These are phyloP conservation scores for Drosophila meridiana DNA, from an alignment of 2,888 invertebrate genomes.

Conservation along the genomic window DNA sequence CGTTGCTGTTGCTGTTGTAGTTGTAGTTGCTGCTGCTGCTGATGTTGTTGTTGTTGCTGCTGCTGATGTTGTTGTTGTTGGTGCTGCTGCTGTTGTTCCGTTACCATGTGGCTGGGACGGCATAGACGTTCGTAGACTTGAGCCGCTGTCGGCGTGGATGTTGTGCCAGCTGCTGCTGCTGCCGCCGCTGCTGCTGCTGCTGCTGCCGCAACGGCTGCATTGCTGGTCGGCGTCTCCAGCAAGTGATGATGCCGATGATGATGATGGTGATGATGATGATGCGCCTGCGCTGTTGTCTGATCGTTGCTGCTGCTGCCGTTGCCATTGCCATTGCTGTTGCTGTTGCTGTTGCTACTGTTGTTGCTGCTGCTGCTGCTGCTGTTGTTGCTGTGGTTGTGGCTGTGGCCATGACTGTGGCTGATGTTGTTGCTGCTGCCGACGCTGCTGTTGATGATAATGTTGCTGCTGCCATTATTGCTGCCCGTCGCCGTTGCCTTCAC, in stretches of 20 bases:
- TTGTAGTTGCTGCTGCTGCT: conserved; percentile 29
- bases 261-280: conserved; percentile 73
- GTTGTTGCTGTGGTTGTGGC: conserved; percentile 62
- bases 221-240: conserved; percentile 61
- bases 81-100: conserved; percentile 27
- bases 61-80: conserved; percentile 3
- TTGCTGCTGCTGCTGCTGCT: conserved; percentile 13
- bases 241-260: conserved; percentile 77
- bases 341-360: conserved; percentile 49
- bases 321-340: conserved; percentile 51
- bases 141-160: conserved; percentile 20
- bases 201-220: conserved; percentile 63
- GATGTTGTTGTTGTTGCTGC: conserved; percentile 24
- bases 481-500: conserved; percentile 15
- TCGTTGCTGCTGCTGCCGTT: conserved; percentile 43
- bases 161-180: conserved; percentile 20
- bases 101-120: conserved; percentile 43
- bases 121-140: conserved; percentile 61
- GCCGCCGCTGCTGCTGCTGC: conserved; percentile 43
- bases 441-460: conserved; percentile 26
- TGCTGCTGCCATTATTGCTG: conserved; percentile 12
- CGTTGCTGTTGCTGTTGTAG: conserved; percentile 30
- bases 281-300: conserved; percentile 43
- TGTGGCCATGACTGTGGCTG: not conserved
- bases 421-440: conserved; percentile 47